Base-by-base conservation (phyloP, 2,797 vertebrate species). In the Sphenopsis melanotis region DNA sequence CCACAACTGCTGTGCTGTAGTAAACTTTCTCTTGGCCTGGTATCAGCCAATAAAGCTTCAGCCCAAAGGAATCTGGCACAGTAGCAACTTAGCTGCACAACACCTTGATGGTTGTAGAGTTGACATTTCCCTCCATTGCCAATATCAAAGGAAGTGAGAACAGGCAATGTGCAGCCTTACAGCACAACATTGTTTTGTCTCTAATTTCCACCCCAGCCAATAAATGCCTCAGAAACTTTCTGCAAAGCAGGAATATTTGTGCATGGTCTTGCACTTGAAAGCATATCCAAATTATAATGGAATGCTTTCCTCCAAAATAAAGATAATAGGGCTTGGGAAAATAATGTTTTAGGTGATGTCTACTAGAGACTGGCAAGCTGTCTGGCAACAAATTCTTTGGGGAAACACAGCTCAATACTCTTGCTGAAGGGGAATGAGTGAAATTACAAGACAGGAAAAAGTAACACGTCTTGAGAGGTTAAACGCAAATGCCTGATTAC, bases 341-440 rank as follows among this genome's bases (percentile, higher is more conserved):
- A 91, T 6, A 83, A 37, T 6, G 26, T 36, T 70, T 83, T 83
- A 95, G 87, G 87, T 69, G 55, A 78, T 0, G 15, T 86, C 94
- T 90, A 46, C 50, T 53, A 52, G 82, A 93, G 70, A 88, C 69
- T 78, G 79, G 61, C 72, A 89, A 89, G 57, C 42, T 88, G 70
- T 72, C 66, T 93, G 64, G 63, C 70, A 91, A 87, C 41, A 74
- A 66, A 75, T 55, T 84, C 83, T 84, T 74, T 15, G 37, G 83
- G 90, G 94, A 97, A 90, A 49, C 44, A 55, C n/a, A 79, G 76
- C 44, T 84, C 26, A 0, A 56, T 49, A 44, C 9, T 93, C 59
- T 86, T 82, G 79, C 80, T 88, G 76, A 93, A 93, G 89, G 79
- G 36, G 77, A 94, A 60, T 16, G 34, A 76, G 66, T 4, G 34